Conservation (phyloP, 1,140 invertebrate species). For the Diorhabda sublineata region DNA sequence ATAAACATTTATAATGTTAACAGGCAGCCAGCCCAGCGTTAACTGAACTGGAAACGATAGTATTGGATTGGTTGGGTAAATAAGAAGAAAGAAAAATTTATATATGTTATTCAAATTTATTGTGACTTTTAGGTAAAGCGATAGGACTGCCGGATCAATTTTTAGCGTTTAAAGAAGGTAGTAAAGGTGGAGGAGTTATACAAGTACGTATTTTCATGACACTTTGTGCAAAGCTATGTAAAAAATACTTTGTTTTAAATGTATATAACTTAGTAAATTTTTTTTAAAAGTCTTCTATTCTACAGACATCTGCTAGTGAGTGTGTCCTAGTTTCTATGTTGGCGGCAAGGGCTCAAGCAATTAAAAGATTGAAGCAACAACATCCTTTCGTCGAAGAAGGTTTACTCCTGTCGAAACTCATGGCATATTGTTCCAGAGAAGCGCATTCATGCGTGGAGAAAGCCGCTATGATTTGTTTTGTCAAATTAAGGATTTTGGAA, state of each 20-base stretch:
- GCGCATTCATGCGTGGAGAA: constrained; percentile 99
- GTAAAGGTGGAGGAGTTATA: constrained; percentile 89
- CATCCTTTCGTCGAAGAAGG: constrained; percentile 93
- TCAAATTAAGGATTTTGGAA: constrained; percentile 94
- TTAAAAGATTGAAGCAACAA: constrained; percentile 84
- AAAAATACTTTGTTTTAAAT: too few species aligned
- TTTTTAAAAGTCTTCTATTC: not conserved
- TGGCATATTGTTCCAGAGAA: constrained; percentile 90
- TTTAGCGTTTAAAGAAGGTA: constrained; percentile 73
- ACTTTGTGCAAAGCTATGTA: too few species aligned
- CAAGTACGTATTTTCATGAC: constrained; percentile 57
- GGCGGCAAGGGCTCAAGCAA: constrained; percentile 89
- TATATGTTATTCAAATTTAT: not conserved
- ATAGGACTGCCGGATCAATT: constrained; percentile 87
- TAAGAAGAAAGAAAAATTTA: not conserved
- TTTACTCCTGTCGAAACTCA: constrained; percentile 88
- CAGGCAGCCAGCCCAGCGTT: constrained; percentile 85
- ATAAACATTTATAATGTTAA: too few species aligned
- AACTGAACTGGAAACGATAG: constrained; percentile 95
- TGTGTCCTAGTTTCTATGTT: constrained; percentile 94
- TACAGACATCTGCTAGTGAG: constrained; percentile 94
- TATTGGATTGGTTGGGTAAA: constrained; percentile 94
- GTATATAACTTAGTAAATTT: too few species aligned
- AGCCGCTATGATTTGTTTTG: constrained; percentile 97
- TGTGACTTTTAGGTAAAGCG: constrained; percentile 63